Conservation (phyloP, 92 coral and sea anemone genomes). For the Plumapathes pennacea region DNA sequence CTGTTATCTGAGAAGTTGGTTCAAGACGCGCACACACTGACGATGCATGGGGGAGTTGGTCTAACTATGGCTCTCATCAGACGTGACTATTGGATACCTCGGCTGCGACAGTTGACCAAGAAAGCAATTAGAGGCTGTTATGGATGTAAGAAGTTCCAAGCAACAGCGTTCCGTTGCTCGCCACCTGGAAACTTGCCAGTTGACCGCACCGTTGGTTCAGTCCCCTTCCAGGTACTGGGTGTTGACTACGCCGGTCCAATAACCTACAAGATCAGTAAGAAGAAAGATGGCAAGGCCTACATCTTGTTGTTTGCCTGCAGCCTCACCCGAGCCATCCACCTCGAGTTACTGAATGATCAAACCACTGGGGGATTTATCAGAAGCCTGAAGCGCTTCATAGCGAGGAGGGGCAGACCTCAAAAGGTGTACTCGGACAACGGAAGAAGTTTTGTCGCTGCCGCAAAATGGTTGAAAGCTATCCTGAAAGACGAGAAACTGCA, state of each 20-base stretch:
- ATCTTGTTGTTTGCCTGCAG: slow-evolving; percentile 52
- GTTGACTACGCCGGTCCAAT: slow-evolving; percentile 52
- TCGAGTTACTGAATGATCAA: slow-evolving; percentile 42
- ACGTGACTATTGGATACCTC: slow-evolving; percentile 24
- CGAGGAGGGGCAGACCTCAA: slow-evolving; percentile 56
- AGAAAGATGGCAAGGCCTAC: slow-evolving; percentile 45
- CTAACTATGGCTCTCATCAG: neutral
- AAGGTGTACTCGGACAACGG: slow-evolving; percentile 62
- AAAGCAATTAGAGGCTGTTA: slow-evolving; percentile 15
- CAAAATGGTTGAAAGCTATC: slow-evolving; percentile 39
- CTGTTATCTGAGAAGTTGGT: slow-evolving; percentile 35
- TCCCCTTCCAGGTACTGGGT: slow-evolving; percentile 33
- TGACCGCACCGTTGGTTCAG: slow-evolving; percentile 19
- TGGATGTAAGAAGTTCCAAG: slow-evolving; percentile 36
- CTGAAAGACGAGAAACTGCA: slow-evolving; percentile 17
- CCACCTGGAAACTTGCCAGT: slow-evolving; percentile 20
- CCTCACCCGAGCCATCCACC: slow-evolving; percentile 52
- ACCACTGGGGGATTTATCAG: slow-evolving; percentile 31
- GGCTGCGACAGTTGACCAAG: slow-evolving; percentile 15
- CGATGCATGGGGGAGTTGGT: slow-evolving; percentile 48
- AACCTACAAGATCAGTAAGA: slow-evolving; percentile 28
- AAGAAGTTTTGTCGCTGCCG: slow-evolving; percentile 48
- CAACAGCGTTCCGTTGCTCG: slow-evolving; percentile 9
- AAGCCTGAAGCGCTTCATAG: slow-evolving; percentile 46
- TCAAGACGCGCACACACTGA: slow-evolving; percentile 35